A percentile compares a stretch with the other conserved stretches of the same genome.
Conservation (phyloP, 2,113 vertebrate genomes). For the Onychostruthus taczanowskii region DNA sequence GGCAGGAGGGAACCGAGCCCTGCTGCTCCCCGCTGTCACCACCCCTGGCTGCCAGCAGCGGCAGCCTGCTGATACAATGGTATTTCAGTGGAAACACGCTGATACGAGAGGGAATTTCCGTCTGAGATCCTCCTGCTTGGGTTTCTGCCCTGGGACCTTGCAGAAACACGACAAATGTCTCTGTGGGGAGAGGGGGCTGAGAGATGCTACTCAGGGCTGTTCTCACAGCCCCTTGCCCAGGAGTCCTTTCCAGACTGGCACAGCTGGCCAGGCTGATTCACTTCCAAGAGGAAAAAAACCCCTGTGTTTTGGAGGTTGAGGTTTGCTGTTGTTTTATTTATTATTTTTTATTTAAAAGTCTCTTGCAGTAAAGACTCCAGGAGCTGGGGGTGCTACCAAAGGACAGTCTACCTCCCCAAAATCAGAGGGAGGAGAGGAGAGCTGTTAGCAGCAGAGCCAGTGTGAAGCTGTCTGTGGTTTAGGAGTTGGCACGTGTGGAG, state of each 20-base stretch:
- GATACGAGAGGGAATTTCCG: not conserved
- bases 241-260: not conserved
- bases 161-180: not conserved
- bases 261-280: not conserved
- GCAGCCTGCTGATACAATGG: not conserved
- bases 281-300: not conserved
- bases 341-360: not conserved
- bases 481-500: not conserved
- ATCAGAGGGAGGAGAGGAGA: not conserved
- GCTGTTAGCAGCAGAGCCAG: not conserved
- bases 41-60: accelerated
- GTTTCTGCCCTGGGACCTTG: not conserved
- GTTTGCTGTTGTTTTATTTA: not conserved
- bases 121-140: not conserved
- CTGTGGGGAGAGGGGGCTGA: not conserved
- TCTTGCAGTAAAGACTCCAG: not conserved
- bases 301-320: not conserved
- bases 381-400: not conserved
- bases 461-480: not conserved
- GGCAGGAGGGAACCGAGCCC: not conserved
- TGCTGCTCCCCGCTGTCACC: not conserved
- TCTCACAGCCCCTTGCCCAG: accelerated
- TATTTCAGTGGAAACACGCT: accelerated
- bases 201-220: not conserved
- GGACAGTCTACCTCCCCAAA: not conserved